Evolutionary conservation across 1,140 invertebrate genomes (phyloP).

Genomic region (Wiebesia pumilae): DNA sequence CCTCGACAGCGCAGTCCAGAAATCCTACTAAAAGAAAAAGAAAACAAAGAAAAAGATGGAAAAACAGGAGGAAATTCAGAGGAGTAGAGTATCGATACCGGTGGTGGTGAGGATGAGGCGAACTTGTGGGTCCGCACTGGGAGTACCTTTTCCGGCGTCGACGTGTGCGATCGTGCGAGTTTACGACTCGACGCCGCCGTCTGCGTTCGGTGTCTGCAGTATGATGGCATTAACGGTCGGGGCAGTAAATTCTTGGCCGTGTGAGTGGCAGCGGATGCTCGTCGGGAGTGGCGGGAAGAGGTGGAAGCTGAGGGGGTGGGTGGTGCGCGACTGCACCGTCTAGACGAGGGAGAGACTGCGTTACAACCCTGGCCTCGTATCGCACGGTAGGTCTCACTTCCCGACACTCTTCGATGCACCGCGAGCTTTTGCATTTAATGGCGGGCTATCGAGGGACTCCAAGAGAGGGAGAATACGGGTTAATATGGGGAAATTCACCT

Average conservation of each 20-base stretch:
- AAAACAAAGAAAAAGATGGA: no score
- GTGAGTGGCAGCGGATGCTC: slow-evolving; percentile 65
- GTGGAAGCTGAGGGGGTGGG: not conserved
- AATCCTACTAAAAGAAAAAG: no score
- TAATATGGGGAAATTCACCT: slow-evolving; percentile 58
- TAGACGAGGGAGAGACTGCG: slow-evolving; percentile 73
- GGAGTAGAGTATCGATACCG: no score
- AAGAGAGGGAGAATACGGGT: slow-evolving; percentile 36
- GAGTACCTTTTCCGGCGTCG: slow-evolving; percentile 55
- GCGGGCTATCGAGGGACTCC: slow-evolving; percentile 64
- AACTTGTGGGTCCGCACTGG: slow-evolving; percentile 39
- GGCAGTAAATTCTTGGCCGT: slow-evolving; percentile 70
- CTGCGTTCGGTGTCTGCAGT: slow-evolving; percentile 46
- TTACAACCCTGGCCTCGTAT: slow-evolving; percentile 69
- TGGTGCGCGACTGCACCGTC: slow-evolving; percentile 55
- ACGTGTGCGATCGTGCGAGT: slow-evolving; percentile 65
- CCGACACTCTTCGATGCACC: not conserved
- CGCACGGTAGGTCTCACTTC: slow-evolving; percentile 47
- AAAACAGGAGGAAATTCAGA: no score
- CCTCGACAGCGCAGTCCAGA: no score
- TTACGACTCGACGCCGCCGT: slow-evolving; percentile 61
- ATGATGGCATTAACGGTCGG: slow-evolving; percentile 70
- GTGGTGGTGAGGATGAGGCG: no score
- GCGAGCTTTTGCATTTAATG: slow-evolving; percentile 63
- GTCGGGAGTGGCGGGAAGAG: not conserved